These are phyloP conservation scores for Coturnix japonica DNA, from an alignment of 2,113 vertebrate genomes.

Conservation along the genomic window DNA sequence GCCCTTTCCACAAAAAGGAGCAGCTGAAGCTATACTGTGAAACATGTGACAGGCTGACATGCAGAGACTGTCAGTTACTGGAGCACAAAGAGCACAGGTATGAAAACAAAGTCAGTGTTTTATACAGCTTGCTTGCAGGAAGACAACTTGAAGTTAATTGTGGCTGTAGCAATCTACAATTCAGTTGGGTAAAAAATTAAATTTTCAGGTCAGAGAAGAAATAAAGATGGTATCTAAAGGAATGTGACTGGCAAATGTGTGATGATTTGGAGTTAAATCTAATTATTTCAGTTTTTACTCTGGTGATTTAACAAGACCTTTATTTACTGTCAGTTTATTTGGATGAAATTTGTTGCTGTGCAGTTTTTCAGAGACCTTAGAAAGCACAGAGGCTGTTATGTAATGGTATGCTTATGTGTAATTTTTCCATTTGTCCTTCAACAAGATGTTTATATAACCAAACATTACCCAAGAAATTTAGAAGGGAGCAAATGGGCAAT, in stretches of 20 bases:
- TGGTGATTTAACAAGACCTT: neutral
- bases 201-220: neutral
- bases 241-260: neutral
- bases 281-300: neutral
- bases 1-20: conserved; percentile 96
- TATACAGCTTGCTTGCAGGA: neutral
- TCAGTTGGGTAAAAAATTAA: neutral
- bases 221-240: neutral
- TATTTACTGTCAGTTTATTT: neutral
- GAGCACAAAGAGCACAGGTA: conserved; percentile 99
- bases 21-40: conserved; percentile 97
- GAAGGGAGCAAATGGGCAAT: neutral
- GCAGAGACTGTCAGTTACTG: conserved; percentile 94
- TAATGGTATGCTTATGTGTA: neutral
- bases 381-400: conserved; percentile 24
- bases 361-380: neutral
- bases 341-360: conserved; percentile 6
- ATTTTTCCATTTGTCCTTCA: conserved; percentile 44
- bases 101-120: neutral
- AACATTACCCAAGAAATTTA: neutral
- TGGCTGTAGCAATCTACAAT: neutral
- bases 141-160: neutral
- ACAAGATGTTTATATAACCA: conserved; percentile 5
- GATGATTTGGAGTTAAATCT: neutral
- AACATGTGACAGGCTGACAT: conserved; percentile 96